Conservation (phyloP, 2,888 invertebrate species). For the Hyppa rectilinea region DNA sequence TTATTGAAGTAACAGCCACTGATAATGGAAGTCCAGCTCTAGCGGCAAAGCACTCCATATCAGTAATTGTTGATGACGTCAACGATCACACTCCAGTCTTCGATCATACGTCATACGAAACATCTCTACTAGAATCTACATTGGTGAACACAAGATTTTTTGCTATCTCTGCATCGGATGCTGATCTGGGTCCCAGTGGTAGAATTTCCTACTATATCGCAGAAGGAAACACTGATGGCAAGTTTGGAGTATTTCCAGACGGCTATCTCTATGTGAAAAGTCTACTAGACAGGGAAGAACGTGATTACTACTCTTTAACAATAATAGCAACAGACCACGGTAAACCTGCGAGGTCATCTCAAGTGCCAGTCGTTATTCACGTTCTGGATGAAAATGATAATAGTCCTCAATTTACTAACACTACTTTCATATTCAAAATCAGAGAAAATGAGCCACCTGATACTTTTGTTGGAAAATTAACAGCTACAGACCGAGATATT, state of each 20-base stretch:
- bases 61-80: constrained; percentile 95
- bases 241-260: constrained; percentile 98
- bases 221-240: constrained; percentile 96
- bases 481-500: constrained; percentile 97
- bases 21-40: constrained; percentile 95
- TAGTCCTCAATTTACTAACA: constrained; percentile 97
- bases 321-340: constrained; percentile 96
- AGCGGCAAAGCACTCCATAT: constrained; percentile 93
- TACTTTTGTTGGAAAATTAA: constrained; percentile 97
- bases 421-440: constrained; percentile 97
- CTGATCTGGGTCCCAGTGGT: constrained; percentile 95
- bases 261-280: constrained; percentile 97
- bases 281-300: constrained; percentile 96
- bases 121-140: constrained; percentile 97
- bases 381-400: constrained; percentile 99
- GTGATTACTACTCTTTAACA: constrained; percentile 97
- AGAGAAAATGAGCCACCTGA: constrained; percentile 97
- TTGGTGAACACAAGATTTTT: constrained; percentile 97
- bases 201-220: constrained; percentile 95
- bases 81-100: constrained; percentile 99
- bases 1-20: constrained; percentile 95
- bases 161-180: constrained; percentile 96
- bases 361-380: constrained; percentile 97
- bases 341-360: constrained; percentile 94
- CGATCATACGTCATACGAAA: constrained; percentile 97